Evolutionary conservation across 1,140 invertebrate species (phyloP).

Genomic region (Stenopsyche tienmushanensis): DNA sequence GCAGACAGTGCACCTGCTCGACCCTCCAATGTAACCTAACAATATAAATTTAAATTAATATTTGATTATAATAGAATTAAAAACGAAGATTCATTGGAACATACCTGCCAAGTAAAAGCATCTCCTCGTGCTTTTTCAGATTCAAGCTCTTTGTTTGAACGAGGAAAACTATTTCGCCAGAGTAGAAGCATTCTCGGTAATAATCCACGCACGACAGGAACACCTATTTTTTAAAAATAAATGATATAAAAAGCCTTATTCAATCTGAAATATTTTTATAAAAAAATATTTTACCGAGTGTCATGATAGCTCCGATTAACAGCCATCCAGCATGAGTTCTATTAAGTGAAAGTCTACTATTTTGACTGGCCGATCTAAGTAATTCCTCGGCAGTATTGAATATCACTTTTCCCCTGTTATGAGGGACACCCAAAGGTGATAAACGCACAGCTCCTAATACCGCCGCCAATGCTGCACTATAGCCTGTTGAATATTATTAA

Average conservation of each 20-base stretch:
- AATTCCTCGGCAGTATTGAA: conserved; percentile 98
- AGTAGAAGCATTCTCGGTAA: conserved; percentile 90
- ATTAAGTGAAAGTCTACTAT: conserved; percentile 90
- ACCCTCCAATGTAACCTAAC: conserved; percentile 90
- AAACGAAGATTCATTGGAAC: too few relatives aligned
- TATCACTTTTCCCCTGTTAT: conserved; percentile 94
- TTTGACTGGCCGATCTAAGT: conserved; percentile 94
- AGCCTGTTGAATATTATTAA: conserved; percentile 71
- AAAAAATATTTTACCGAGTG: conserved; percentile 67
- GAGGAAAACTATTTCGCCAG: conserved; percentile 97
- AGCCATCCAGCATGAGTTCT: conserved; percentile 97
- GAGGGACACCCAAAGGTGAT: conserved; percentile 93
- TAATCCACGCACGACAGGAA: conserved; percentile 84
- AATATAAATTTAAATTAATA: neutral
- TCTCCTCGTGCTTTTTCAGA: conserved; percentile 96
- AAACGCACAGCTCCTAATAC: conserved; percentile 87
- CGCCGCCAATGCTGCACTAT: conserved; percentile 90
- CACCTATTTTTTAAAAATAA: conserved; percentile 57
- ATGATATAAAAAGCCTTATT: conserved; percentile 29
- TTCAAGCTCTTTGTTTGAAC: conserved; percentile 93
- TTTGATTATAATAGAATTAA: neutral
- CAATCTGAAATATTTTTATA: conserved; percentile 12
- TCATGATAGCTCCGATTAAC: conserved; percentile 95
- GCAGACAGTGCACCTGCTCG: conserved; percentile 93
- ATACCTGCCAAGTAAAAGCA: conserved; percentile 94